Conservation (phyloP, 2,113 vertebrate species). For the Laterallus jamaicensis region DNA sequence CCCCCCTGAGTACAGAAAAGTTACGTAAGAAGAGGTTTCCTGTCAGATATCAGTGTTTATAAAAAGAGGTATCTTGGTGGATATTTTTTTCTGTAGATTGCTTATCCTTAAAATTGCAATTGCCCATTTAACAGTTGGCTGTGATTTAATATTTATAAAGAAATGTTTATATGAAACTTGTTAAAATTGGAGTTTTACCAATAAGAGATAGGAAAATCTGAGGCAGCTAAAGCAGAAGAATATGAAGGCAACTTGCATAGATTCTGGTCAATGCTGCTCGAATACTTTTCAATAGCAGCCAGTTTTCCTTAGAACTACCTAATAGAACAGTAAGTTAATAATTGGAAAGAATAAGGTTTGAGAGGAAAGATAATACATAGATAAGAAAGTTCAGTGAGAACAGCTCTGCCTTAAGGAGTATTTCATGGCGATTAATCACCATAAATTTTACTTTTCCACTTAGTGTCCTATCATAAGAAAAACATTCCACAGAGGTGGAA, state of each 20-base stretch:
- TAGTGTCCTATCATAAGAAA: background rate
- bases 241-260: background rate
- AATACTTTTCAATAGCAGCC: background rate
- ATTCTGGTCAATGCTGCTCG: background rate
- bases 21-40: background rate
- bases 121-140: background rate
- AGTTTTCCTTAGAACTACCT: background rate
- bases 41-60: background rate
- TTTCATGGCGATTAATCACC: background rate
- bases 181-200: background rate
- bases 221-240: background rate
- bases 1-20: background rate
- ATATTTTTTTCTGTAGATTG: background rate
- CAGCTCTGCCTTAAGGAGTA: background rate
- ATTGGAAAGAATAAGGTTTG: background rate
- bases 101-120: background rate
- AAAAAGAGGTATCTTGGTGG: background rate
- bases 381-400: background rate
- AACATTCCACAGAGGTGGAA: background rate
- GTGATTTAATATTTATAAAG: background rate
- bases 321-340: background rate
- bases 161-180: background rate
- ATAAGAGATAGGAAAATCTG: background rate
- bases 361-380: background rate
- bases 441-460: background rate